Evolutionary conservation across 2,888 invertebrate species (phyloP), one percentile per base, ranked within the genome.

Genomic region (Trichacis sp.): DNA sequence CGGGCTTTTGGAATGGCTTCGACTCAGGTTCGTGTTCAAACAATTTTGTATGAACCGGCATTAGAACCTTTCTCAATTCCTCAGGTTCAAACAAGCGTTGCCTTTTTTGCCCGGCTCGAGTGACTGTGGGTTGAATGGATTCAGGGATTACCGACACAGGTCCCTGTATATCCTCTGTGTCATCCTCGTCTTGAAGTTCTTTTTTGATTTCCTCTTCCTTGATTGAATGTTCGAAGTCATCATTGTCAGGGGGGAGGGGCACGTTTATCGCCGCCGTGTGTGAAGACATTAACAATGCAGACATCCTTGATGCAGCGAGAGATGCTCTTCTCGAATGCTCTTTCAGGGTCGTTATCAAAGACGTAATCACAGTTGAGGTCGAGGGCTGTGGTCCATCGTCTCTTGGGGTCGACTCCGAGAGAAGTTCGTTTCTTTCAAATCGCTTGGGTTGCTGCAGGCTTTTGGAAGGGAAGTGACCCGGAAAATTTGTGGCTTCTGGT

Each of bases 21-120:
- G 98, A 96, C 85, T 99, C 99, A 0, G 97, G 97, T 81, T 98
- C 98, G 81, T 95, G 95, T 8, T 93, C 88, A 80, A 93, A 94
- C 19, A 99, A 86, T 81, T 96, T 97, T 76, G 98, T 97, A 73
- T 98, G 86, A 0, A 97, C 96, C 1, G 98, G 98, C 91, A 96
- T 91, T 51, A 99, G 85, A 29, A 96, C 95, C 78, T 93, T 92
- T 33, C 96, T 88, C 52, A 99, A 86, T 80, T 98, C 98, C 77
- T 98, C 98, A 0, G 96, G 92, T 80, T 95, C 94, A 85, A 97
- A 97, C 69, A 93, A 86, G 82, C 92, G 92, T 77, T 89, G 89
- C 63, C 90, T 88, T 81, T 91, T 90, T 68, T 92, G 90, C 58
- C 90, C 90, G 67, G 85, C 86, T 1, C 81, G 79, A 1, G 80